Conservation (phyloP, 2,113 vertebrate genomes). For the Xiphophorus maculatus region DNA sequence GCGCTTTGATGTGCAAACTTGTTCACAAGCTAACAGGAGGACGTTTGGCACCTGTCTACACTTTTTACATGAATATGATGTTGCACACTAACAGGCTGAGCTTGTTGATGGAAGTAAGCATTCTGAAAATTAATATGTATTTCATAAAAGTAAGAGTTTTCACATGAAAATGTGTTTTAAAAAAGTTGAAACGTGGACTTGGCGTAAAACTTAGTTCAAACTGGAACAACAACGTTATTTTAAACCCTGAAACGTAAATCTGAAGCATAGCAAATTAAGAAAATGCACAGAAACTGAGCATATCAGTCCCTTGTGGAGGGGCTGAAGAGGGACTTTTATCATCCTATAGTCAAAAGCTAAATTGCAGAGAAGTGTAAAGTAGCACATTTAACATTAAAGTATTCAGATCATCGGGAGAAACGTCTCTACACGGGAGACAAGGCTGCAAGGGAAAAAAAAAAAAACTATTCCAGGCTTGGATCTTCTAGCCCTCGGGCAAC, state of each 20-base stretch:
- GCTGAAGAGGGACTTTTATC: background rate
- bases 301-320: background rate
- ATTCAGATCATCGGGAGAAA: background rate
- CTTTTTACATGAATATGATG: background rate
- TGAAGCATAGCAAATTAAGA: background rate
- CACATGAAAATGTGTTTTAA: background rate
- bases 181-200: background rate
- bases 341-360: background rate
- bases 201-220: background rate
- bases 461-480: background rate
- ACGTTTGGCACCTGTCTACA: no score
- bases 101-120: background rate
- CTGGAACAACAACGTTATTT: no score
- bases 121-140: background rate
- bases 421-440: background rate
- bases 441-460: background rate
- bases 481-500: background rate
- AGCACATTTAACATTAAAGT: background rate
- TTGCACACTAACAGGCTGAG: no score
- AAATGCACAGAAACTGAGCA: background rate
- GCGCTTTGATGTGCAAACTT: background rate
- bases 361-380: background rate
- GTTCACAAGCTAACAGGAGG: background rate
- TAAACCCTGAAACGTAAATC: background rate
- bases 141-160: background rate